Evolutionary conservation across 2,888 invertebrate species (phyloP).

Genomic region (Habroteleia sp.): DNA sequence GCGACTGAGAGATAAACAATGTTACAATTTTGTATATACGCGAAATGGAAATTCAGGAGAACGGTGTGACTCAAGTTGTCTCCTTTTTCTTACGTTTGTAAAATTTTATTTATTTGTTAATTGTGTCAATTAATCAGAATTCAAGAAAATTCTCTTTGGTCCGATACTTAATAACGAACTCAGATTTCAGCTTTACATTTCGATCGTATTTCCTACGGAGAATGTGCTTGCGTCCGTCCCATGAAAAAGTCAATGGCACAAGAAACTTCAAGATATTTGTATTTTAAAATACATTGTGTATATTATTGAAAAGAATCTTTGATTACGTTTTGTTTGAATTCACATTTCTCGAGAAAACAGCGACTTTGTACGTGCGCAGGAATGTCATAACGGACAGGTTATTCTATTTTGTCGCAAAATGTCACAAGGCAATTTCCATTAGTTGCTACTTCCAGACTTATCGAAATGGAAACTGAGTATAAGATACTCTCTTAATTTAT

Average conservation of each 20-base stretch:
- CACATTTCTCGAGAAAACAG: too few relatives aligned
- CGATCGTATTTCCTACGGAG: neutral
- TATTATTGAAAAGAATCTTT: neutral
- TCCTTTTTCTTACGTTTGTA: conserved; percentile 6
- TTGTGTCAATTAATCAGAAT: neutral
- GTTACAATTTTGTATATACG: conserved; percentile 31
- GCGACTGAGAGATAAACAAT: conserved; percentile 19
- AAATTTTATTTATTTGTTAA: conserved; percentile 15
- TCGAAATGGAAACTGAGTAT: too few relatives aligned
- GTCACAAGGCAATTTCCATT: too few relatives aligned
- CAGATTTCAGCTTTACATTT: conserved; percentile 5
- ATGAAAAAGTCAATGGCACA: conserved; percentile 21
- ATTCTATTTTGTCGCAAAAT: too few relatives aligned
- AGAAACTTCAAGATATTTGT: neutral
- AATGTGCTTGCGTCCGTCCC: conserved; percentile 48
- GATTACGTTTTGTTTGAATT: neutral
- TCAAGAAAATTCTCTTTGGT: neutral
- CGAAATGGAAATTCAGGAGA: conserved; percentile 15
- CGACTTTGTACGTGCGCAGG: too few relatives aligned
- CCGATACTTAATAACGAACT: neutral
- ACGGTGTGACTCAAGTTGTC: neutral
- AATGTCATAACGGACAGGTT: too few relatives aligned
- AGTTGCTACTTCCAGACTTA: too few relatives aligned
- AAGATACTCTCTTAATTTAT: too few relatives aligned
- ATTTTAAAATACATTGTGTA: neutral